Base-by-base conservation (phyloP, 2,797 vertebrate genomes). In the Coendou prehensilis region DNA sequence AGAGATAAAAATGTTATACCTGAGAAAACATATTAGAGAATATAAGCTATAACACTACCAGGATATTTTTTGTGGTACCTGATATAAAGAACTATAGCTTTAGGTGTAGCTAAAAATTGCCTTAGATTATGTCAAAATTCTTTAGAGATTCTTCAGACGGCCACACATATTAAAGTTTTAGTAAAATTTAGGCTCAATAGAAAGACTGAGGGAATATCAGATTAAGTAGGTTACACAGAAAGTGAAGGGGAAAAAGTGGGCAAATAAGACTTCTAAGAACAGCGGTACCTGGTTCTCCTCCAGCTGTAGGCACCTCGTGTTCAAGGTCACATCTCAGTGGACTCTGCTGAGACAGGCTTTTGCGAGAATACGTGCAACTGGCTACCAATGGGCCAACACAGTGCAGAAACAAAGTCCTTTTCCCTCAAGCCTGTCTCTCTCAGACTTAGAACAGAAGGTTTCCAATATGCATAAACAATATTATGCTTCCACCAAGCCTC, bases 1-100 rank as follows among this genome's bases (percentile, higher is more conserved):
- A 82, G 26, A 95, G 80, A 93, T 45, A 91, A 96, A 96, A 76
- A 85, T 69, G 67, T 50, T 45, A 22, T 63, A 79, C 92, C 56
- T 92, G 56, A 87, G 59, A 89, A 94, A 89, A 93, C 64, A 30
- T 10, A 45, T 73, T 78, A 47, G 20, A 83, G 47, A 94, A 9
- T 3, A 59, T 67, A 86, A 95, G 6, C 30, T 54, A 6, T 61
- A 81, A 71, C 4, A 82, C 9, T 87, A 17, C 30, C n/a, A 89
- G 54, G 23, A 64, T 75, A 26, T 75, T 54, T 95, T 82, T 85
- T 64, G 6, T 82, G 13, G 52, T 67, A 20, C n/a, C 54, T 86
- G n/a, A 93, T 82, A 73, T 71, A 30, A 96, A 90, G 2, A 93
- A 73, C 18, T 30, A 28, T 54, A 52, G 33, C n/a, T 90, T 95